Evolutionary conservation across 2,797 vertebrate species (phyloP), one percentile per base, ranked within the genome.

Genomic region (Myotis myotis): DNA sequence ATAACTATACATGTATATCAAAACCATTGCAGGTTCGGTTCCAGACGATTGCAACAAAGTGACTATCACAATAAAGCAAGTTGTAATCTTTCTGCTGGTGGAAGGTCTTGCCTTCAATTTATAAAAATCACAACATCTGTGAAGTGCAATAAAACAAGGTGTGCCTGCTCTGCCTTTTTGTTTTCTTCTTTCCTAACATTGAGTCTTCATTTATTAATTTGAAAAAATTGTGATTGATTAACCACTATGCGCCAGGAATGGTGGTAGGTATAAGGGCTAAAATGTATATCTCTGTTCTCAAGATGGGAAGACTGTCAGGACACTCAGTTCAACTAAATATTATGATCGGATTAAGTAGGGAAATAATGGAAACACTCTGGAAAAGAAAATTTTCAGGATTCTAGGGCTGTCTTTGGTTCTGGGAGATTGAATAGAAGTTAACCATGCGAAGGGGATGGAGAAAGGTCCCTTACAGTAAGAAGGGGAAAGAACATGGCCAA

Each of bases 141-240:
- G 44, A 30, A 74, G 9, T 25, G 23, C 72, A 49, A 28, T 28
- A 28, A 60, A 12, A 60, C 25, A 60, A 60, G 57, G 57, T 49
- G 8, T 74, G 44, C 44, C 28, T 49, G 16, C 53, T 44, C 12
- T 78, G 44, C n/a, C 33, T 60, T 85, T 86, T 22, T 92, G 49
- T 53, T 81, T 91, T 16, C 12, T 64, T 83, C 20, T 87, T 90
- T 90, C 44, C 38, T 93, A 92, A 92, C 74, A 74, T 66, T 84
- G 71, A 49, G 47, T 81, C 93, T 89, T 78, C 16, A 53, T 87
- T 91, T 90, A 66, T 71, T 84, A 22, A 79, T 66, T 89, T 91
- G 62, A 83, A 91, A 83, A 83, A 53, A 25, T 30, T 89, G 28
- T 44, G 91, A 72, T 72, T 84, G 62, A 78, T 92, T 66, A 57